Conservation (phyloP, 2,888 invertebrate genomes). For the Willowsia nigromaculata region DNA sequence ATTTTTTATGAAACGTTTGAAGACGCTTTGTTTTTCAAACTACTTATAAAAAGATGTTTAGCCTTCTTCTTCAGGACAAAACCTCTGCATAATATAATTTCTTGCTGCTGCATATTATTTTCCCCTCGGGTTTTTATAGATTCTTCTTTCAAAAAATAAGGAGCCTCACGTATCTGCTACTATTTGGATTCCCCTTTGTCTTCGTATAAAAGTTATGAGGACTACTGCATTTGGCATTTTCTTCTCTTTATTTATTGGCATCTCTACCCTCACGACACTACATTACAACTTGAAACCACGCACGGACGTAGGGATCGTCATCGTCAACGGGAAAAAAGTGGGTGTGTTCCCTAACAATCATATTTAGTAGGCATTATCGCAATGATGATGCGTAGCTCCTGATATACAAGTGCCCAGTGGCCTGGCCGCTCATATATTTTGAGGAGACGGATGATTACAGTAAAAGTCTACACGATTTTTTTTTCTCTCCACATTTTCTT, state of each 20-base stretch:
- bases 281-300: no score
- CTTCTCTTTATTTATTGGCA: constrained; percentile 2
- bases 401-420: background rate
- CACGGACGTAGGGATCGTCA: background rate
- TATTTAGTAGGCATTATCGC: background rate
- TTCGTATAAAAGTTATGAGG: constrained; percentile 14
- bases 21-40: background rate
- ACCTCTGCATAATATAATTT: background rate
- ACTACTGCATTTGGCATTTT: constrained; percentile 50
- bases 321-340: constrained; percentile 22
- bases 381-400: background rate
- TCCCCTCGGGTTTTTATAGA: background rate
- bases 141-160: no score
- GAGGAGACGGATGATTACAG: background rate
- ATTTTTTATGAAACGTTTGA: background rate
- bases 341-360: constrained; percentile 33
- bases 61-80: background rate
- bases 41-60: background rate
- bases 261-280: constrained; percentile 1
- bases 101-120: no score
- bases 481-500: background rate
- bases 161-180: background rate
- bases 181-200: background rate
- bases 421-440: background rate
- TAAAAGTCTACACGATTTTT: background rate